Conservation (phyloP, 2,113 vertebrate genomes). For the Petaurus breviceps region DNA sequence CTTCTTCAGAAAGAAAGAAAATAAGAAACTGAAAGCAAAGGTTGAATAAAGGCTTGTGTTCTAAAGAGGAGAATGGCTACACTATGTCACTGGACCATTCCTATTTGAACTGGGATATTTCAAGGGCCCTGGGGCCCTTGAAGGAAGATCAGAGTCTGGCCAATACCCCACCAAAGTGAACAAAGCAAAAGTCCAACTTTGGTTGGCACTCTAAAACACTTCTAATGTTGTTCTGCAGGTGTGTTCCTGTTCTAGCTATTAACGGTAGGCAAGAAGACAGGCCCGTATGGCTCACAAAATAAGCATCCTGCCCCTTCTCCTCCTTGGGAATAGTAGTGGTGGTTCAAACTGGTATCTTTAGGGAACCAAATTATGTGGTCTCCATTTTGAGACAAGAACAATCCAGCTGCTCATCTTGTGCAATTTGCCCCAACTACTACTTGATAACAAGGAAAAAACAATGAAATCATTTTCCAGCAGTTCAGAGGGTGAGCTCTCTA, state of each 20-base stretch:
- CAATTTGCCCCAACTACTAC: rapidly evolving
- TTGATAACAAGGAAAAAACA: slow-evolving; percentile 9
- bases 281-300: background rate
- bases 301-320: slow-evolving; percentile 16
- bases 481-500: background rate
- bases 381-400: background rate
- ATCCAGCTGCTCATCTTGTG: background rate
- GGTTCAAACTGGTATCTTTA: slow-evolving; percentile 35
- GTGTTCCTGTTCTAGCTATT: background rate
- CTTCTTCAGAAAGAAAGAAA: slow-evolving; percentile 76
- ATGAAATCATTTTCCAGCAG: background rate
- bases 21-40: background rate
- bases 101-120: slow-evolving; percentile 63
- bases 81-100: slow-evolving; percentile 40
- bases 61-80: slow-evolving; percentile 40
- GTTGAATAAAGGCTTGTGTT: slow-evolving; percentile 48
- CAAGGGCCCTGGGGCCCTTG: slow-evolving; percentile 49
- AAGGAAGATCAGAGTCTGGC: slow-evolving; percentile 68
- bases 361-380: slow-evolving; percentile 35
- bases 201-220: slow-evolving; percentile 35
- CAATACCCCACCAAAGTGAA: slow-evolving; percentile 18
- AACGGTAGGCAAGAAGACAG: slow-evolving; percentile 24
- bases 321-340: rapidly evolving
- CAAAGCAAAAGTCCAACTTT: background rate
- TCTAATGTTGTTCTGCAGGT: background rate